Percentiles rank a stretch among this genome's conserved stretches.
Conservation (phyloP, 2,113 vertebrate genomes). For the Neomonachus schauinslandi region DNA sequence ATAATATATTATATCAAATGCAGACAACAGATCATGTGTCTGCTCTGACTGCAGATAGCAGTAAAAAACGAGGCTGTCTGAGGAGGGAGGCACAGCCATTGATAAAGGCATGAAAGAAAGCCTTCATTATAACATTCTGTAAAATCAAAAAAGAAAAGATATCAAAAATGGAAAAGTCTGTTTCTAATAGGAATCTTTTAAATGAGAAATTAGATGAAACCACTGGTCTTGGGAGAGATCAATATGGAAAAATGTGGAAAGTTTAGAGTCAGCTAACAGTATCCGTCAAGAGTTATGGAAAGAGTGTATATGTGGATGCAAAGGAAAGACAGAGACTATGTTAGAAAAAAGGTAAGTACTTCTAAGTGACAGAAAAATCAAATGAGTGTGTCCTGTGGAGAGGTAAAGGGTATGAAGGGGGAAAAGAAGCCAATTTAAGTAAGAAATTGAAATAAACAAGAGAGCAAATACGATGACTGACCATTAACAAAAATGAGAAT, state of each 20-base stretch:
- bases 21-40: conserved; percentile 39
- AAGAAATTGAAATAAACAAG: conserved; percentile 1
- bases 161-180: background rate
- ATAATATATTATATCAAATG: conserved; percentile 36
- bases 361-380: background rate
- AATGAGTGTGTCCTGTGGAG: background rate
- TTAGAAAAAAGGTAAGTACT: background rate
- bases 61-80: conserved; percentile 4
- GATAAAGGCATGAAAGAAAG: background rate
- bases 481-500: conserved; percentile 14
- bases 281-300: background rate
- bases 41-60: conserved; percentile 9
- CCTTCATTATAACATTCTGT: background rate
- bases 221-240: background rate
- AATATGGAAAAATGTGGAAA: background rate
- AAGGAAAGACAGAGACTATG: background rate
- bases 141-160: conserved; percentile 28
- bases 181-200: conserved; percentile 19
- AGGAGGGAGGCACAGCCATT: background rate
- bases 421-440: background rate
- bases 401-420: background rate
- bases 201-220: conserved; percentile 27
- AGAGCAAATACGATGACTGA: background rate
- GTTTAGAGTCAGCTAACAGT: background rate
- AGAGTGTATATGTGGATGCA: background rate